Base-by-base conservation (phyloP, 2,888 invertebrate species). In the Drosophila limbata region DNA sequence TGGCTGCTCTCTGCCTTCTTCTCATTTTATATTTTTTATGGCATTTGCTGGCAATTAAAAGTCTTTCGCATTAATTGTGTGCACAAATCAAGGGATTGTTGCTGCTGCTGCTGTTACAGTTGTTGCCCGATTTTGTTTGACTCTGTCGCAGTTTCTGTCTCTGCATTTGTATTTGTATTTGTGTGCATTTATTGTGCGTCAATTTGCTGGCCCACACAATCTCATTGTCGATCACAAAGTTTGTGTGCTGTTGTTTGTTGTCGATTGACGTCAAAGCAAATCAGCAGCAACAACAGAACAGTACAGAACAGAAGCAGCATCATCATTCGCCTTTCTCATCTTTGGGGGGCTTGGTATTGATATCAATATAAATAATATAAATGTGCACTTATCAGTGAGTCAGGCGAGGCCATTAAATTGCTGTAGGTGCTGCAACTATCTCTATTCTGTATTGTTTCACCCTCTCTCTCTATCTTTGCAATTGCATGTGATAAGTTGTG, bases 1-100 rank as follows among this genome's bases (percentile, higher is more conserved):
- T 35, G 61, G 8, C 60, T 31, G 45, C 37, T n/a, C 37, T 28
- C 21, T 64, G 45, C 47, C 64, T 74, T 4, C 4, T 39, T 17
- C 8, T 40, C 65, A 28, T 28, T 13, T 40, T 69, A 6, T 25
- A 5, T 86, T 73, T 69, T 73, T 51, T 77, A 72, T 72, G 81
- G 84, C 77, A 69, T 88, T 69, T 63, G 72, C 52, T 59, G 79
- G 90, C 87, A 89, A 90, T 88, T 90, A 86, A 86, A 88, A 86
- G 87, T 81, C 71, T 76, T 81, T 84, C 79, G 73, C 73, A 62
- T 84, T 81, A 81, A 84, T 78, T 81, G 78, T 68, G 78, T 60
- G 55, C 63, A 66, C 47, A 57, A 51, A 56, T 69, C 77, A 75
- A 75, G 80, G 75, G 75, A 63, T 68, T 60, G 48, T 37, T 50